Percentiles rank a stretch among this genome's conserved stretches.
Conservation (phyloP, 1,140 invertebrate species). For the Drosophila athabasca region DNA sequence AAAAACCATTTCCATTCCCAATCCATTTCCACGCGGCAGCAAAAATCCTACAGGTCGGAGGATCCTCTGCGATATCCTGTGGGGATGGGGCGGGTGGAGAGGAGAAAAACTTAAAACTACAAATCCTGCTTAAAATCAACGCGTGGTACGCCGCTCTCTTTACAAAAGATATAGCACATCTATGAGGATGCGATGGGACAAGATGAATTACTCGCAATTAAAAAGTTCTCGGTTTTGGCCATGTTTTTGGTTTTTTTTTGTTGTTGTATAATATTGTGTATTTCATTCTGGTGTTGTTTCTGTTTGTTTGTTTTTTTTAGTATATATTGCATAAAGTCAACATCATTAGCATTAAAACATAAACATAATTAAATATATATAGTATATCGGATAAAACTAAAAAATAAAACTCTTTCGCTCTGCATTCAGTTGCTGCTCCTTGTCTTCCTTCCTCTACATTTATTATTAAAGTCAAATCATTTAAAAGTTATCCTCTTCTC, state of each 20-base stretch:
- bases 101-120: constrained; percentile 34
- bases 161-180: constrained; percentile 31
- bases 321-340: constrained; percentile 78
- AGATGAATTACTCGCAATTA: neutral
- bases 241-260: constrained; percentile 46
- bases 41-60: constrained; percentile 25
- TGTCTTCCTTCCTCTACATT: constrained; percentile 33
- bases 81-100: neutral
- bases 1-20: constrained; percentile 56
- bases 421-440: constrained; percentile 17
- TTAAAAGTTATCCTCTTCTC: constrained; percentile 42
- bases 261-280: constrained; percentile 75
- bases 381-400: constrained; percentile 64
- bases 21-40: neutral
- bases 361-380: constrained; percentile 68
- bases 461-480: constrained; percentile 65
- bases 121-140: constrained; percentile 18
- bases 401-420: constrained; percentile 49
- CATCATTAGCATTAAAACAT: constrained; percentile 66
- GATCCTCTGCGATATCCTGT: constrained; percentile 35
- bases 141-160: constrained; percentile 7
- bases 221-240: constrained; percentile 54
- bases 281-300: constrained; percentile 75
- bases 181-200: neutral
- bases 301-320: constrained; percentile 53